Conservation (phyloP, 2,888 invertebrate genomes). For the Brassicogethes aeneus region DNA sequence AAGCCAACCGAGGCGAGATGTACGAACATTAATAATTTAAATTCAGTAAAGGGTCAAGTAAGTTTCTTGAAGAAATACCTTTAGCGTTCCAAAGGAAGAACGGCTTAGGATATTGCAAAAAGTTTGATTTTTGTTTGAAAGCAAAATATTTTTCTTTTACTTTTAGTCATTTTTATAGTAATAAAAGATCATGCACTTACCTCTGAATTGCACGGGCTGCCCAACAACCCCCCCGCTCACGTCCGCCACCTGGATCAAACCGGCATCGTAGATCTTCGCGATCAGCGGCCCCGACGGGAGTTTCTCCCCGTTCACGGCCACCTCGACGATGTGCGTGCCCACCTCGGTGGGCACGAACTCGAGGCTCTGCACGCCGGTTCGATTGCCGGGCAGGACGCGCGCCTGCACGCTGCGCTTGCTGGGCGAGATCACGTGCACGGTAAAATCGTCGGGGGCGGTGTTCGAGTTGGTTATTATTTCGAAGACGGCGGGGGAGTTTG, state of each 20-base stretch:
- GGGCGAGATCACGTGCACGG: constrained; percentile 70
- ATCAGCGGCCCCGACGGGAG: constrained; percentile 83
- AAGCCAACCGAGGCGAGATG: too few relatives aligned
- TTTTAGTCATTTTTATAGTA: too few relatives aligned
- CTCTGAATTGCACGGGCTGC: constrained; percentile 93
- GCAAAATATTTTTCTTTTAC: too few relatives aligned
- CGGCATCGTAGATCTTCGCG: constrained; percentile 91
- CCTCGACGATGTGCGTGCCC: constrained; percentile 90
- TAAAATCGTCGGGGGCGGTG: constrained; percentile 47
- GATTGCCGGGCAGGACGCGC: constrained; percentile 72
- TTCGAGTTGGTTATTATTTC: constrained; percentile 66
- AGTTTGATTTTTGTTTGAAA: too few relatives aligned
- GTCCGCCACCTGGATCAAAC: constrained; percentile 88
- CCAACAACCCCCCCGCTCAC: constrained; percentile 91
- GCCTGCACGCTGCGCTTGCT: constrained; percentile 76
- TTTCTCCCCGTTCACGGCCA: constrained; percentile 78
- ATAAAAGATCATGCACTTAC: too few relatives aligned
- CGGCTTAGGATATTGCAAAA: too few relatives aligned
- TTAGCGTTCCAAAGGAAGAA: too few relatives aligned
- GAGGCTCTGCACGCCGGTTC: constrained; percentile 68
- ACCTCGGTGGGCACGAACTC: constrained; percentile 91
- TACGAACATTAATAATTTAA: too few relatives aligned
- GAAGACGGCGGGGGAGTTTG: constrained; percentile 82
- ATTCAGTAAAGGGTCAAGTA: too few relatives aligned
- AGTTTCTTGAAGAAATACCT: too few relatives aligned